Base-by-base conservation (phyloP, 2,113 vertebrate genomes). In the Pelusios castaneus region DNA sequence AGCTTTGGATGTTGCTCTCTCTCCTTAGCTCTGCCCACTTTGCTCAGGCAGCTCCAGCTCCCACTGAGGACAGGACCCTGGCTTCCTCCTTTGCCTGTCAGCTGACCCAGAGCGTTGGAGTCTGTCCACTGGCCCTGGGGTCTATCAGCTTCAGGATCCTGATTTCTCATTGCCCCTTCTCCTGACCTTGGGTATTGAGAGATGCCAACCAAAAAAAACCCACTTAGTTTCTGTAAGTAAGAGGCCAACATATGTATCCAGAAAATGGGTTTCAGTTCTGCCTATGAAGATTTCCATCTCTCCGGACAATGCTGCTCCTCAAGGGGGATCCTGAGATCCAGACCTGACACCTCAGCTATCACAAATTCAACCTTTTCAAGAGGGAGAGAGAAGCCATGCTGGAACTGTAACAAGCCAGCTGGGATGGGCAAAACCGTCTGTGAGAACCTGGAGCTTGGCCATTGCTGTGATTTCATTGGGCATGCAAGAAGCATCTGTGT, bases 331-430 rank as follows among this genome's bases (percentile, higher is more conserved):
- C 11, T 27, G 8, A 77, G 82, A 45, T 27, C 77, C 43, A 8
- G 31, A 87, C 77, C 83, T 51, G 60, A 84, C 87, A 6, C 17
- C 56, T 85, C 52, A 19, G 1, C 25, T 25, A 21, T 0, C 0
- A 0, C 75, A 55, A 63, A 82, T 41, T 34, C 52, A 77, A 78
- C 38, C 67, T 41, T n/a, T 47, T 29, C 13, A 14, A 31, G 41
- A 45, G 41, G 89, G 63, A 87, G 84, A 56, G 76, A 80, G 21
- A 80, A 0, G 0, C 25, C 1, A 0, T 0, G 0, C 43, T 0
- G 0, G 34, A 79, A 29, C 75, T 95, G 84, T 90, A 91, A 80
- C 70, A 89, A 76, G 55, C 78, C 92, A 86, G 75, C 92, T 94
- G 89, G 0, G 1, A 25, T 1, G 17, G 85, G 85, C 80, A 92